phyloP scores from a whole-genome alignment of 2,888 invertebrate species.

The Leptura quadrifasciata region DNA sequence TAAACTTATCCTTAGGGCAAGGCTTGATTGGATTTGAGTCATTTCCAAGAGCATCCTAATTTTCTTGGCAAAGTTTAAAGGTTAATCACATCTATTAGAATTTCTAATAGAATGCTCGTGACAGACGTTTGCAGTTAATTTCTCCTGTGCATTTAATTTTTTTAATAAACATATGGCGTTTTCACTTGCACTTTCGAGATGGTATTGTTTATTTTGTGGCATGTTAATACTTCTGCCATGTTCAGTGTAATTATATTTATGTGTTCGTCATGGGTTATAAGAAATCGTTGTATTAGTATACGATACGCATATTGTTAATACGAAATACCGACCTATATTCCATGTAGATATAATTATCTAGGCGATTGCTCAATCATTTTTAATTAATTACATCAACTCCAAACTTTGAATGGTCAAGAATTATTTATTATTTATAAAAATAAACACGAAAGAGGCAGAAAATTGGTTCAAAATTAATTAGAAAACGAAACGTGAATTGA shows the following conservation, averaged over 20 bases:
- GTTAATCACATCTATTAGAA: neutral
- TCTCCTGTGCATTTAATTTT: constrained; percentile 28
- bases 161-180: constrained; percentile 25
- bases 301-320: neutral
- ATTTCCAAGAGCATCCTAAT: constrained; percentile 4
- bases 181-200: constrained; percentile 34
- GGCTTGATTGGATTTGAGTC: neutral
- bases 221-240: neutral
- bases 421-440: no score
- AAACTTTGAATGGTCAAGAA: no score
- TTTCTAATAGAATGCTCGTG: constrained; percentile 14
- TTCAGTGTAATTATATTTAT: neutral
- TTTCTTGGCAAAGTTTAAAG: constrained; percentile 15
- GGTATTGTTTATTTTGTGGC: constrained; percentile 18
- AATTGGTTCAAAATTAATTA: no score
- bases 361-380: no score
- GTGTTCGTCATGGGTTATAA: neutral
- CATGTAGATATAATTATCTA: neutral
- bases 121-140: neutral
- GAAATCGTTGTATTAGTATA: neutral
- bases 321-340: neutral
- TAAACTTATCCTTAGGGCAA: constrained; percentile 15
- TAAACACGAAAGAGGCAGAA: no score
- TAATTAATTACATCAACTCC: no score
- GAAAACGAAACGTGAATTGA: no score